phyloP scores from a whole-genome alignment of 2,888 invertebrate genomes.

The Leptinotarsa haldemani region DNA sequence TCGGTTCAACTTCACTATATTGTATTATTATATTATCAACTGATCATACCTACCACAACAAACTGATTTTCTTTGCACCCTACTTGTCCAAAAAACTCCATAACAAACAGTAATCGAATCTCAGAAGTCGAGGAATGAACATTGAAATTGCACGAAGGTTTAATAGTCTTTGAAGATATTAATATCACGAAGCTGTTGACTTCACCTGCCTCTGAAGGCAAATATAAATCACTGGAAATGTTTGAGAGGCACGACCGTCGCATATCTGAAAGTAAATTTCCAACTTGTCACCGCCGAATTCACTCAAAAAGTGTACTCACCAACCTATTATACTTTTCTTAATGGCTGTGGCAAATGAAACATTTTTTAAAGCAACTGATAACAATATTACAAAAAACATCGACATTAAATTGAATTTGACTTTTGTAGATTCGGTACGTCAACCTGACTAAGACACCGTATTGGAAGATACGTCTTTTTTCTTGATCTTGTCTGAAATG shows the following conservation, averaged over 20 bases:
- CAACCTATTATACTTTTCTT: slow-evolving; percentile 15
- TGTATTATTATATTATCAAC: not conserved
- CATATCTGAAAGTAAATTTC: slow-evolving; percentile 31
- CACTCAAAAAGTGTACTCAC: not conserved
- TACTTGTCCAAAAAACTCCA: slow-evolving; percentile 35
- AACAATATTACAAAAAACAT: slow-evolving; percentile 26
- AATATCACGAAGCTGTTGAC: slow-evolving; percentile 28
- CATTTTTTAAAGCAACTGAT: slow-evolving; percentile 22
- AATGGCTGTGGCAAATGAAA: slow-evolving; percentile 11
- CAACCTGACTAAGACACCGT: slow-evolving; percentile 13
- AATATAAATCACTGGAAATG: slow-evolving; percentile 29
- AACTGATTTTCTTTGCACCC: not conserved
- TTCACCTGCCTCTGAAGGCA: slow-evolving; percentile 29
- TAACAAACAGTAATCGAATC: slow-evolving; percentile 25
- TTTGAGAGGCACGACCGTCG: slow-evolving; percentile 33
- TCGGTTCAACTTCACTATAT: too few relatives aligned
- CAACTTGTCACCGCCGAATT: not conserved
- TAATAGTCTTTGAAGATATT: slow-evolving; percentile 24
- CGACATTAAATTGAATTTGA: slow-evolving; percentile 21
- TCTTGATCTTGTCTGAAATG: slow-evolving; percentile 1
- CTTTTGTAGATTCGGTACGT: slow-evolving; percentile 7
- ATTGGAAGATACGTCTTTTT: not conserved
- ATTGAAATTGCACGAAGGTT: slow-evolving; percentile 23
- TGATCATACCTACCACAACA: not conserved
- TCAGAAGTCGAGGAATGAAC: slow-evolving; percentile 21